A percentile compares a stretch with the other conserved stretches of the same genome.
Evolutionary conservation across 2,797 vertebrate genomes (phyloP).

Genomic region (Alauda arvensis): DNA sequence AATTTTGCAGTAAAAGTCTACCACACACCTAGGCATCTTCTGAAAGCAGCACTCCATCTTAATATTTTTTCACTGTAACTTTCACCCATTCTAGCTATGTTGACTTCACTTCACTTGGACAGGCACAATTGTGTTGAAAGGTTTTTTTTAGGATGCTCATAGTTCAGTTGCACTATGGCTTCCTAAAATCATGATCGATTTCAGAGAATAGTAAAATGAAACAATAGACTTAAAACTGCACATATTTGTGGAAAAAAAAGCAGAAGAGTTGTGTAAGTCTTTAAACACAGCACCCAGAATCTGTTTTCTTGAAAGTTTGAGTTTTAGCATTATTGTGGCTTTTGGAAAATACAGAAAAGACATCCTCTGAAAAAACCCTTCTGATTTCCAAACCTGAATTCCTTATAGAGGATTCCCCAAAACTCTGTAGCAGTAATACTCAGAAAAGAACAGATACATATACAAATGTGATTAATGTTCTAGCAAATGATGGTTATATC

Average conservation of each 20-base stretch:
- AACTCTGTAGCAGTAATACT: background rate
- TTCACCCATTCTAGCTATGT: background rate
- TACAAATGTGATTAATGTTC: background rate
- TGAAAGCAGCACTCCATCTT: background rate
- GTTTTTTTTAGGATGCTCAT: background rate
- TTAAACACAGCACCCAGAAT: background rate
- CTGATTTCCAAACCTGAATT: background rate
- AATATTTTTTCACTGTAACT: background rate
- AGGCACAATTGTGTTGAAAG: background rate
- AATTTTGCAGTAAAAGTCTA: conserved; percentile 30
- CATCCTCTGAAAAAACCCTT: background rate
- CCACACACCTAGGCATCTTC: background rate
- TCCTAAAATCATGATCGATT: background rate
- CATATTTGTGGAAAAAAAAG: background rate
- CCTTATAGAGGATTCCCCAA: background rate
- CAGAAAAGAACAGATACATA: background rate
- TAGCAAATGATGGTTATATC: background rate
- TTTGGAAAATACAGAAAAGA: background rate
- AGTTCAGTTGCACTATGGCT: background rate
- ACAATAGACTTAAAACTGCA: background rate
- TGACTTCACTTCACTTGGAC: background rate
- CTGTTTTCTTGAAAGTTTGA: background rate
- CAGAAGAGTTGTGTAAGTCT: background rate
- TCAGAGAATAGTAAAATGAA: conserved; percentile 9
- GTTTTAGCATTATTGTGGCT: background rate